Percentiles rank a stretch among this genome's conserved stretches.
Evolutionary conservation across 2,113 vertebrate species (phyloP).

Genomic region (Tenrec ecaudatus): DNA sequence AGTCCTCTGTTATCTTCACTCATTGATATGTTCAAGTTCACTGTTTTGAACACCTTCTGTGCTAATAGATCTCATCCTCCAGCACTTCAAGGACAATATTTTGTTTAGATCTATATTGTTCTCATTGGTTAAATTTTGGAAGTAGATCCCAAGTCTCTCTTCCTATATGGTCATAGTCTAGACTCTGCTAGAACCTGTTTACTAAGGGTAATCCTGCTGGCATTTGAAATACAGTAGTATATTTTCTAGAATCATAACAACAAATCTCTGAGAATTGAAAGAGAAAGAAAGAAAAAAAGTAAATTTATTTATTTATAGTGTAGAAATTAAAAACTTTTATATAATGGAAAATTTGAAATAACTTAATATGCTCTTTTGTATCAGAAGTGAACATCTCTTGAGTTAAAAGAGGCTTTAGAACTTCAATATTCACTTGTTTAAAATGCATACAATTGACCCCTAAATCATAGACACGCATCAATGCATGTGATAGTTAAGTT

Average conservation of each 20-base stretch:
- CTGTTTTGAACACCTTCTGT: neutral
- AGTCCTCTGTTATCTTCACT: neutral
- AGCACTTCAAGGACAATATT: neutral
- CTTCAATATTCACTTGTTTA: neutral
- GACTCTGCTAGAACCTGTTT: neutral
- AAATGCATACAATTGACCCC: neutral
- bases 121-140: neutral
- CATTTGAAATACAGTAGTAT: neutral
- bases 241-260: neutral
- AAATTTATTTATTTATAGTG: neutral
- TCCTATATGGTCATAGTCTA: neutral
- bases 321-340: constrained; percentile 8
- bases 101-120: neutral
- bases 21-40: no score
- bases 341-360: neutral
- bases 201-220: neutral
- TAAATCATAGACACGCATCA: no score
- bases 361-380: neutral
- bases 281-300: neutral
- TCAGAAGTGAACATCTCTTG: neutral
- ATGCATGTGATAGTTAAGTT: no score
- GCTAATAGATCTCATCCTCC: neutral
- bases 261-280: neutral
- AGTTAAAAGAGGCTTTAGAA: neutral
- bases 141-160: neutral